phyloP scores from a whole-genome alignment of 2,113 vertebrate genomes.

The Pseudopodoces humilis region DNA sequence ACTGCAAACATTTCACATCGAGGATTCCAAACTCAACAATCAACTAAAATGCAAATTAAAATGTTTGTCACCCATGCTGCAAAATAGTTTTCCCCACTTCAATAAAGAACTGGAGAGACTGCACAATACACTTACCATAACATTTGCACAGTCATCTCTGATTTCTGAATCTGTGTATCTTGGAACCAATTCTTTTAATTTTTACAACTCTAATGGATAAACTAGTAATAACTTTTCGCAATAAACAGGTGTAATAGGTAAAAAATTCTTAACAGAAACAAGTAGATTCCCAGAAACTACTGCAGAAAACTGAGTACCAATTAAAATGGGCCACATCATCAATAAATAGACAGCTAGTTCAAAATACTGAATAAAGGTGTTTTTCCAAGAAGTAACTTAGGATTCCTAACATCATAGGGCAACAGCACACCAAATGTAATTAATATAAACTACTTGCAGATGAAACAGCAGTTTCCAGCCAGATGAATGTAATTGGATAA shows the following conservation, averaged over 20 bases:
- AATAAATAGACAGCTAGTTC: background rate
- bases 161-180: background rate
- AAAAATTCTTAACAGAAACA: background rate
- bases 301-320: background rate
- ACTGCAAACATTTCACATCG: background rate
- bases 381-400: background rate
- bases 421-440: background rate
- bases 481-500: background rate
- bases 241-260: background rate
- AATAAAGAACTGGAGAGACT: background rate
- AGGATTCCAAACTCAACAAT: background rate
- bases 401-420: background rate
- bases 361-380: background rate
- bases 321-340: background rate
- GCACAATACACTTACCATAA: background rate
- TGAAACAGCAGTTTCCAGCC: background rate
- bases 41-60: background rate
- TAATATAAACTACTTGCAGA: background rate
- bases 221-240: background rate
- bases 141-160: background rate
- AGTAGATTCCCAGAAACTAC: background rate
- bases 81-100: background rate
- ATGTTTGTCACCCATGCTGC: background rate
- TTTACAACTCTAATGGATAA: background rate
- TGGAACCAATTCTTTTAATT: background rate